Evolutionary conservation across 2,113 vertebrate species (phyloP), one percentile per base, ranked within the genome.

Genomic region (Pipa parva): DNA sequence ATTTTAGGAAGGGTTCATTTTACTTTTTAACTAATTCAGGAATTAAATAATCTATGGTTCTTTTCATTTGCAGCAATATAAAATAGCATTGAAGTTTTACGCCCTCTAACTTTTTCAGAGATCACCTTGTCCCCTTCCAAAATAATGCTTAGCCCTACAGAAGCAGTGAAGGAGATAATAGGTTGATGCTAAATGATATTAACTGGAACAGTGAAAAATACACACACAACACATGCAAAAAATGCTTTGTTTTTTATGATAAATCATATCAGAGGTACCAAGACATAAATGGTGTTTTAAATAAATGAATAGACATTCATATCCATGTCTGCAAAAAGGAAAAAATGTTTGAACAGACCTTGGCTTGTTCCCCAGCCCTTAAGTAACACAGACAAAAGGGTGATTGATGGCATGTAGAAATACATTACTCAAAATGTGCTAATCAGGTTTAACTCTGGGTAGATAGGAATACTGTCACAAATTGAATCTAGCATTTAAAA

Each of bases 361-460:
- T 69, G 66, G 58, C 7, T 12, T 27, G 31, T 25, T 48, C 31
- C 57, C 66, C 57, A 54, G 57, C 22, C 18, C 58, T 31, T 69
- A 69, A 69, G 66, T 61, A 61, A 69, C 22, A 18, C 31, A 54
- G 66, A 61, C 66, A 69, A 45, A 33, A 24, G 36, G 13, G 9
- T 69, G 66, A 69, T 69, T 69, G 57, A 69, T 69, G 60, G 37
- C 57, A 25, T 50, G 57, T n/a, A 54, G 48, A 24, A 52, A 42
- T 45, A 29, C 66, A 69, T 69, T 69, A 69, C 58, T 69, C 66
- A 69, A 69, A 69, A 69, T 51, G 66, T 69, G 66, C 58, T 69
- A 69, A 69, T 69, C 66, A 69, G 57, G 57, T 69, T 69, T 69
- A 69, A 69, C 66, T 69, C 49, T 26, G 57, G 48, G 15, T 51